Evolutionary conservation across 2,797 vertebrate species (phyloP), one percentile per base, ranked within the genome.

Genomic region (Crypturellus tataupa): DNA sequence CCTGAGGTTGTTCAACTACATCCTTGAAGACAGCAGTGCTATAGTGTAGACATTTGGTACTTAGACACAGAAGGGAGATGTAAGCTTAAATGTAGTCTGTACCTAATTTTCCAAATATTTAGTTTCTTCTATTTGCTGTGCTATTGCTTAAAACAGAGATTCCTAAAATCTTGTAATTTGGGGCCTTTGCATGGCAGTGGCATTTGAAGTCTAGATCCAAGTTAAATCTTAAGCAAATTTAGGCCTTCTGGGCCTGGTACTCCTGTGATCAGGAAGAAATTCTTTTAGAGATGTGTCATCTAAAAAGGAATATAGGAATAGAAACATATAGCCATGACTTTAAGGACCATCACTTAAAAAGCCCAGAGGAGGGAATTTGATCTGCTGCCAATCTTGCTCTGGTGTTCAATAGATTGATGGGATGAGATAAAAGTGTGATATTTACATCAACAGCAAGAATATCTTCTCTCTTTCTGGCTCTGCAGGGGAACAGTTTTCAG

Each of bases 401-500:
- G 42, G 51, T 51, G 10, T 67, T 82, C 49, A 55, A 0, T 17
- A 59, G 27, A 33, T 3, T 29, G 31, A 8, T 15, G 12, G 31
- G 35, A 17, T 0, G 1, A 25, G 21, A 35, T 12, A 23, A 55
- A 35, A 63, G 35, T 21, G 58, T 29, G 40, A 20, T 15, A 20
- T 56, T 87, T 27, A 16, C 33, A 33, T 29, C 53, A 27, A 19
- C 37, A n/a, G 35, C 56, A 25, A 19, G 9, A 53, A 9, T 5
- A 6, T n/a, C 21, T 51, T 62, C 21, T 42, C 59, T 21, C 8
- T 71, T 12, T 90, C 31, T 51, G 18, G 10, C 71, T 23, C 91
- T 91, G 33, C 71, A 98, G 98, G 98, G 98, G 18, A 97, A 96
- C 89, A 97, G 35, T 8, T 82, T 97, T 80, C 96, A 95, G 84